A percentile compares a stretch with the other conserved stretches of the same genome.
phyloP scores from a whole-genome alignment of 1,140 invertebrate species.

The Calephelis nemesis region DNA sequence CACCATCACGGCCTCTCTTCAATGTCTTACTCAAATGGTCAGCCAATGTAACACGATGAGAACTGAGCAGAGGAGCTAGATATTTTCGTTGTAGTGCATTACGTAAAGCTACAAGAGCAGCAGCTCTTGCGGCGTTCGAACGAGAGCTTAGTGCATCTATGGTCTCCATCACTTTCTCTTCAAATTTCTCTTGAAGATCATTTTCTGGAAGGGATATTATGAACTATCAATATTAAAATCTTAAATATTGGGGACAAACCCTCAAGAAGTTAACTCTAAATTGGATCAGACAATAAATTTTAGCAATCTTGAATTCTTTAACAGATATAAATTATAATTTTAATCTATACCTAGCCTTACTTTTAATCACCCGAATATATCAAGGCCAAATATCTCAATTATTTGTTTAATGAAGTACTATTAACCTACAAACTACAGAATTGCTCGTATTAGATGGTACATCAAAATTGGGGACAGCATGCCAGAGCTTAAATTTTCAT shows the following conservation, averaged over 20 bases:
- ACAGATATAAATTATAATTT: too few species aligned
- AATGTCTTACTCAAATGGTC: constrained; percentile 90
- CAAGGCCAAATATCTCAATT: too few species aligned
- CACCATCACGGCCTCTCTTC: constrained; percentile 89
- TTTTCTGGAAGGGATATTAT: constrained; percentile 59
- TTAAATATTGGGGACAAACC: neutral
- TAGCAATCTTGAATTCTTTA: too few species aligned
- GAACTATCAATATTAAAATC: neutral
- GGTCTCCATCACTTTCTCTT: constrained; percentile 92
- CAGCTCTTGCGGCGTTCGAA: constrained; percentile 88
- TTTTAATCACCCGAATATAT: too few species aligned
- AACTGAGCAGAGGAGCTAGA: constrained; percentile 87
- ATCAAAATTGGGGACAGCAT: too few species aligned
- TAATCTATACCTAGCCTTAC: too few species aligned
- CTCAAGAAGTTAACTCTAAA: too few species aligned
- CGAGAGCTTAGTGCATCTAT: constrained; percentile 93
- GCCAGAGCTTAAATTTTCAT: too few species aligned
- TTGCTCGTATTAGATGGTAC: too few species aligned
- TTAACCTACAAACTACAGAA: too few species aligned
- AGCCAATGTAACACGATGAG: constrained; percentile 88
- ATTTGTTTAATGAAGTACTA: too few species aligned
- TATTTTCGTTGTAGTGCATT: constrained; percentile 90
- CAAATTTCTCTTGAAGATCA: constrained; percentile 87
- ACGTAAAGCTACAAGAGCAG: constrained; percentile 85
- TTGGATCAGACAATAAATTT: too few species aligned